Evolutionary conservation across 2,113 vertebrate genomes (phyloP).

Genomic region (Alexandromys fortis): DNA sequence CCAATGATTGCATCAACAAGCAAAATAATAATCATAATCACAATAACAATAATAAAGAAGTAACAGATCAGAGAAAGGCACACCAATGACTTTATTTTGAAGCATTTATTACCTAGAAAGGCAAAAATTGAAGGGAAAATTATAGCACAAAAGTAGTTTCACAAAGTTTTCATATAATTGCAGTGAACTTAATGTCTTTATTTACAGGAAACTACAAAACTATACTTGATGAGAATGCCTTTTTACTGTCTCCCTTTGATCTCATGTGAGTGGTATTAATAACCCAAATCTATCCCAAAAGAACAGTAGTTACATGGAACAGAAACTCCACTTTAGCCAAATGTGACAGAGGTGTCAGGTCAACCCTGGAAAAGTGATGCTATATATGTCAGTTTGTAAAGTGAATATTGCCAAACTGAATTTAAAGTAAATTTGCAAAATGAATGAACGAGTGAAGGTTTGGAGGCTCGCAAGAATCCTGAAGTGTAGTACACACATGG

Average conservation of each 20-base stretch:
- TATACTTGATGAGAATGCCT: not conserved
- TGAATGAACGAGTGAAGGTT: not conserved
- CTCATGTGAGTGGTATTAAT: not conserved
- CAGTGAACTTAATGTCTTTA: not conserved
- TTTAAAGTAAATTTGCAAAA: not conserved
- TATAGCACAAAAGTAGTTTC: not conserved
- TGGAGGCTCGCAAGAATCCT: not conserved
- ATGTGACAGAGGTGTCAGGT: not conserved
- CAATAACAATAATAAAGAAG: not conserved
- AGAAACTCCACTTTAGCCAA: not conserved
- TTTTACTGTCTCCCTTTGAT: not conserved
- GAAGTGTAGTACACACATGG: not conserved
- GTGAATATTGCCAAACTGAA: not conserved
- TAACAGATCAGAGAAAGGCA: not conserved
- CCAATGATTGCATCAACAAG: not conserved
- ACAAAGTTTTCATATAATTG: not conserved
- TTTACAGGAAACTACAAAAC: not conserved
- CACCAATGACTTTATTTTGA: not conserved
- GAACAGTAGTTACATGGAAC: not conserved
- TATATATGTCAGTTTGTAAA: not conserved
- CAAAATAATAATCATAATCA: not conserved
- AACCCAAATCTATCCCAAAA: not conserved
- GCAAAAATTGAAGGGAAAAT: not conserved
- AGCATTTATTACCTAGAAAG: not conserved
- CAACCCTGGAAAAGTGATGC: not conserved